These are phyloP conservation scores for Elachura formosa DNA, from an alignment of 2,113 vertebrate genomes.

Conservation along the genomic window DNA sequence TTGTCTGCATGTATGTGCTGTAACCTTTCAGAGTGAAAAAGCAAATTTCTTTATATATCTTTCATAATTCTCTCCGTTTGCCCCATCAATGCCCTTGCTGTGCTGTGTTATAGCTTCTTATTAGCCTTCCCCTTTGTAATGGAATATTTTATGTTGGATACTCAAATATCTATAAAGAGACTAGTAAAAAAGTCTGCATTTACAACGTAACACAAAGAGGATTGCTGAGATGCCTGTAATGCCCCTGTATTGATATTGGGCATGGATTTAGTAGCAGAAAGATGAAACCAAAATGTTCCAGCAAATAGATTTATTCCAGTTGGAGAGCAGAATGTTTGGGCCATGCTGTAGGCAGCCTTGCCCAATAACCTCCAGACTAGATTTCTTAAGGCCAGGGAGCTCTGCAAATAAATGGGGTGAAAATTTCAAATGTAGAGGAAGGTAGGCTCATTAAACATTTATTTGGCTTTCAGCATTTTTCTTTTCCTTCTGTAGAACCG, in stretches of 20 bases:
- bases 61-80: slow-evolving; percentile 26
- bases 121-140: slow-evolving; percentile 50
- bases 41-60: slow-evolving; percentile 46
- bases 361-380: background rate
- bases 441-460: background rate
- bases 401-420: background rate
- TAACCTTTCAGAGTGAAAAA: slow-evolving; percentile 41
- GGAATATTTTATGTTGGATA: slow-evolving; percentile 56
- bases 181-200: slow-evolving; percentile 34
- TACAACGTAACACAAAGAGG: background rate
- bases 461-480: background rate
- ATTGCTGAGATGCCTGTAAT: background rate
- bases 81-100: slow-evolving; percentile 37
- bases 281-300: background rate
- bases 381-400: background rate
- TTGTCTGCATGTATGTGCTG: background rate
- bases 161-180: slow-evolving; percentile 52
- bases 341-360: background rate
- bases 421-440: background rate
- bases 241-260: background rate
- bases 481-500: background rate
- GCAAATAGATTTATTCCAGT: background rate
- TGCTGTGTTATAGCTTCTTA: slow-evolving; percentile 43
- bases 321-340: background rate
- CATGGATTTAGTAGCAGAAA: background rate